Evolutionary conservation across 2,797 vertebrate species (phyloP), one percentile per base, ranked within the genome.

Genomic region (Anas flavirostris): DNA sequence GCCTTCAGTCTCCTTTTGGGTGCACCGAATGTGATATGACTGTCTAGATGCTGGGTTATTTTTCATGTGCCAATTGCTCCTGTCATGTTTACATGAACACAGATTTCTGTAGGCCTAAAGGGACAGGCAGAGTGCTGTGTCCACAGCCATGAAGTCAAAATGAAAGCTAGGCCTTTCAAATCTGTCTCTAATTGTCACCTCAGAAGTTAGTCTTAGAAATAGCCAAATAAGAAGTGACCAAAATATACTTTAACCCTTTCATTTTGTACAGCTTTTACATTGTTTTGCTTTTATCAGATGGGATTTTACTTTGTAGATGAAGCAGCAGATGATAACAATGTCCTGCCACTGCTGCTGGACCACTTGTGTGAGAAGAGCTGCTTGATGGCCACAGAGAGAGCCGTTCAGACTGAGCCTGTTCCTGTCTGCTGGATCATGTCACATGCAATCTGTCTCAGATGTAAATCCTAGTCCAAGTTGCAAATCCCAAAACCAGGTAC

Each of bases 71-170:
- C 55, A 60, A 2, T 33, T 89, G 4, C 16, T 80, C 3, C 41
- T 52, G 4, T 44, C 0, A 0, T 12, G 7, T 85, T 76, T 76
- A 23, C 16, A n/a, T 4, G 29, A 37, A 26, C 1, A 9, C 23
- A 77, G 21, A 5, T n/a, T 82, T 56, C 46, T 82, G 46, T n/a
- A 87, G 44, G 10, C 31, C 9, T 44, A 22, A 46, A 74, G 14
- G 12, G 31, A 21, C 31, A 46, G 37, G 17, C n/a, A 39, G 7
- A 69, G 23, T 39, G 13, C 10, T 52, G 16, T 48, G 33, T 37
- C 25, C 46, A 37, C 15, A 58, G 50, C 35, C n/a, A 9, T 15
- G 10, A 88, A 41, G 7, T 43, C 41, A 56, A 60, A 87, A 68
- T 5, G 4, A 52, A 48, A 21, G 16, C 9, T 66, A 44, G 4